Evolutionary conservation across 2,888 invertebrate genomes (phyloP).

Genomic region (Dione juno): DNA sequence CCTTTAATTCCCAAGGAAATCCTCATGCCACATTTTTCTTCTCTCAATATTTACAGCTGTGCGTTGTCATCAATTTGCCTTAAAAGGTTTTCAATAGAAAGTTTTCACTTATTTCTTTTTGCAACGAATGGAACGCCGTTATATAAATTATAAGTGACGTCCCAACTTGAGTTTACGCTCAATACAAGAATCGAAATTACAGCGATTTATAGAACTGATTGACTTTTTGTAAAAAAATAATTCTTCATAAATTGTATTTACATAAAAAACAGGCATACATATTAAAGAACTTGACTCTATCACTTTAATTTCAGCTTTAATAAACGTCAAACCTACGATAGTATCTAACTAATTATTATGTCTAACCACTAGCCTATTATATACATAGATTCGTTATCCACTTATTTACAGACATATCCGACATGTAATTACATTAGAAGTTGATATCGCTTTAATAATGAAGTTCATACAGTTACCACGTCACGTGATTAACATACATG

Average conservation of each 20-base stretch:
- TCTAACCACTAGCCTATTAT: background rate
- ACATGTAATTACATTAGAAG: conserved; percentile 18
- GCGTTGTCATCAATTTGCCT: no score
- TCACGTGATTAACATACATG: conserved; percentile 25
- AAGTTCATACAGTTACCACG: conserved; percentile 16
- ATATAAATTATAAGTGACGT: background rate
- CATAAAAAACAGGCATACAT: no score
- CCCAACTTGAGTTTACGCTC: background rate
- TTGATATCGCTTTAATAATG: conserved; percentile 18
- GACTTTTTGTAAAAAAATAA: no score
- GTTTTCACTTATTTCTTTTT: background rate
- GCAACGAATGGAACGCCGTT: background rate
- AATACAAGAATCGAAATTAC: no score
- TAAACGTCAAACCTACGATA: background rate
- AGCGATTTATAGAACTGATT: no score
- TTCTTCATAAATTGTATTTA: no score
- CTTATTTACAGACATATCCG: background rate
- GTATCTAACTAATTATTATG: background rate
- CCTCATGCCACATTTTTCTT: no score
- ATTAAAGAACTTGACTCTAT: no score
- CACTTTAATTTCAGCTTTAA: no score
- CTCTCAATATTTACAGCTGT: no score
- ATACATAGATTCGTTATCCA: conserved; percentile 7
- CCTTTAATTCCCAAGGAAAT: no score
- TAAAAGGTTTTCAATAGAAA: background rate